phyloP scores from a whole-genome alignment of 2,888 invertebrate genomes.

The Apotomis capreana region DNA sequence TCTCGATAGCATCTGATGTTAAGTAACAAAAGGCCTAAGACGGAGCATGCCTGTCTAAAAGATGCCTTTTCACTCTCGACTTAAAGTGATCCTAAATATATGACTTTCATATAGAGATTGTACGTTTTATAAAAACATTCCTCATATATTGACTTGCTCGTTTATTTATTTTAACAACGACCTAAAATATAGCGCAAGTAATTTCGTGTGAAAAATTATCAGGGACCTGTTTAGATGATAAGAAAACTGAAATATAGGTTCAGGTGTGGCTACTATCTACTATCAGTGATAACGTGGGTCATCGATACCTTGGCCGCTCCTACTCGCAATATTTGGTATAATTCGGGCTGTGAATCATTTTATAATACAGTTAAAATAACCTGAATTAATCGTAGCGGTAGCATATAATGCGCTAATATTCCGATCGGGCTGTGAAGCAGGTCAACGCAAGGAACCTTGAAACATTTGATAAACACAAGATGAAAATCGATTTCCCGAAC shows the following conservation, averaged over 20 bases:
- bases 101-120: too few relatives aligned
- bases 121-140: too few relatives aligned
- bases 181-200: background rate
- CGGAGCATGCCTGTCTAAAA: too few relatives aligned
- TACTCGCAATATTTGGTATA: conserved; percentile 24
- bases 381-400: background rate
- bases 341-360: background rate
- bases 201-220: conserved; percentile 64
- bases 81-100: too few relatives aligned
- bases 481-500: conserved; percentile 81
- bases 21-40: too few relatives aligned
- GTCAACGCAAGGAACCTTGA: conserved; percentile 66
- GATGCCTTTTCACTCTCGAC: too few relatives aligned
- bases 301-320: conserved; percentile 43
- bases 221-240: conserved; percentile 57
- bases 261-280: conserved; percentile 72
- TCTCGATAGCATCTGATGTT: too few relatives aligned
- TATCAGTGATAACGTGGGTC: conserved; percentile 55
- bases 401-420: background rate
- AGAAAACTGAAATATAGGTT: conserved; percentile 63
- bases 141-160: too few relatives aligned
- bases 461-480: conserved; percentile 78
- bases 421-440: conserved; percentile 6
- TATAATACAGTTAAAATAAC: background rate
- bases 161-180: background rate